A percentile compares a stretch with the other conserved stretches of the same genome.
Conservation (phyloP, 2,113 vertebrate species). For the Sceloporus tristichus region DNA sequence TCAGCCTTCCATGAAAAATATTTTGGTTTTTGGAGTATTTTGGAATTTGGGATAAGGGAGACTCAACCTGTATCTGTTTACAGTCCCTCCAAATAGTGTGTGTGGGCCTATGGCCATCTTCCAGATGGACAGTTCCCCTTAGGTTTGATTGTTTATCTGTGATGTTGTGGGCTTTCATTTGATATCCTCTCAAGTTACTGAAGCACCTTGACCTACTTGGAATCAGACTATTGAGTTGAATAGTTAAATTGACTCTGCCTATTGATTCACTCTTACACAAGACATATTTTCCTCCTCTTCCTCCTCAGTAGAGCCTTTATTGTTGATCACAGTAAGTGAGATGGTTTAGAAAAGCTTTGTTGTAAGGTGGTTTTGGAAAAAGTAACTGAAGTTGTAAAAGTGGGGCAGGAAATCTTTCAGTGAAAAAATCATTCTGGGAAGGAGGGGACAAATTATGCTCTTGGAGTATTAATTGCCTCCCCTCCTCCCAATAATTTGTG, state of each 20-base stretch:
- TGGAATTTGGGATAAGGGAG: too few species aligned
- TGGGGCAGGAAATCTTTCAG: not conserved
- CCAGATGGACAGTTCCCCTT: not conserved
- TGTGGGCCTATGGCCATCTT: not conserved
- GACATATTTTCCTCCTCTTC: not conserved
- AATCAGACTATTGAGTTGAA: not conserved
- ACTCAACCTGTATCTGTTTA: too few species aligned
- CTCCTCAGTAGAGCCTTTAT: not conserved
- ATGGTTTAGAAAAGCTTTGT: not conserved
- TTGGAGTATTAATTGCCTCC: not conserved
- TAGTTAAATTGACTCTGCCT: not conserved
- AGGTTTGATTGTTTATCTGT: not conserved
- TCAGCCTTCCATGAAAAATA: too few species aligned
- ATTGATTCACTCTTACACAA: not conserved
- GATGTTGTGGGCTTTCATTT: not conserved
- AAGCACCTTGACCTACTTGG: not conserved
- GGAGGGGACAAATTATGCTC: not conserved
- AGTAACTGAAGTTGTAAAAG: not conserved
- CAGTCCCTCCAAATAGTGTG: not conserved
- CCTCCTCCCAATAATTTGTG: not conserved
- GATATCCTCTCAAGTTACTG: not conserved
- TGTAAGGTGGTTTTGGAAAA: not conserved
- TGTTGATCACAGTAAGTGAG: not conserved
- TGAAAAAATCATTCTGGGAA: not conserved
- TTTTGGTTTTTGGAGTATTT: too few species aligned